phyloP scores from a whole-genome alignment of 2,797 vertebrate genomes.

The Lagocephalus sceleratus region DNA sequence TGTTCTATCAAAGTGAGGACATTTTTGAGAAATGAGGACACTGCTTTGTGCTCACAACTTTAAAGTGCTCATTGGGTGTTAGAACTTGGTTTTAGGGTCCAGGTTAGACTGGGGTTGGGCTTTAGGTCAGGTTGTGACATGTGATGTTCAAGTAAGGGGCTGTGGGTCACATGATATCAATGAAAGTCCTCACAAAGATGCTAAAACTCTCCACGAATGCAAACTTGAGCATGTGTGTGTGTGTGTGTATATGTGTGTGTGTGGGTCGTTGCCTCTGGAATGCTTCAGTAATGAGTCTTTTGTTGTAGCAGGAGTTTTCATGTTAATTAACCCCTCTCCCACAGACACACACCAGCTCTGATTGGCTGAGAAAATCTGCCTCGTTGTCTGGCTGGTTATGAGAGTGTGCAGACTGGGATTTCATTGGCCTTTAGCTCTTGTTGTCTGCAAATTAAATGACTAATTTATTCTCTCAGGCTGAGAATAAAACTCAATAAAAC shows the following conservation, averaged over 20 bases:
- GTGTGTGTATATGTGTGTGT: neutral
- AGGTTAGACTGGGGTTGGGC: too few species aligned
- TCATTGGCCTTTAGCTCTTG: constrained; percentile 10
- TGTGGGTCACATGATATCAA: too few species aligned
- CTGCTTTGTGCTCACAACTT: neutral
- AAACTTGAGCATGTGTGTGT: too few species aligned
- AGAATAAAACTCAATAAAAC: constrained; percentile 36
- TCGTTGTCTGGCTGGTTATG: constrained; percentile 29
- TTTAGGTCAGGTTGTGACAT: too few species aligned
- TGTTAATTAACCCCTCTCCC: constrained; percentile 54
- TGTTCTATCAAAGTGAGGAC: too few species aligned
- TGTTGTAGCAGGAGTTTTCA: constrained; percentile 48
- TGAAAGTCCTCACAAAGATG: too few species aligned
- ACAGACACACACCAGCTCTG: constrained; percentile 6
- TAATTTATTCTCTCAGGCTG: constrained; percentile 37
- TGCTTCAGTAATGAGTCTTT: constrained; percentile 57
- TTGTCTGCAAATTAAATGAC: constrained; percentile 31
- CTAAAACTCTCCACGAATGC: too few species aligned
- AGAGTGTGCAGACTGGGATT: neutral
- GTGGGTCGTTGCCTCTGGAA: constrained; percentile 29
- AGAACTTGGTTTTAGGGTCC: too few species aligned
- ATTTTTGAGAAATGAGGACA: too few species aligned
- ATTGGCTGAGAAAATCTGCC: constrained; percentile 20
- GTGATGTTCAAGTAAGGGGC: too few species aligned
- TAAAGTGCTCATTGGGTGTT: too few species aligned